These are phyloP conservation scores for Euzophera pinguis DNA, from an alignment of 2,888 invertebrate species.

Conservation along the genomic window DNA sequence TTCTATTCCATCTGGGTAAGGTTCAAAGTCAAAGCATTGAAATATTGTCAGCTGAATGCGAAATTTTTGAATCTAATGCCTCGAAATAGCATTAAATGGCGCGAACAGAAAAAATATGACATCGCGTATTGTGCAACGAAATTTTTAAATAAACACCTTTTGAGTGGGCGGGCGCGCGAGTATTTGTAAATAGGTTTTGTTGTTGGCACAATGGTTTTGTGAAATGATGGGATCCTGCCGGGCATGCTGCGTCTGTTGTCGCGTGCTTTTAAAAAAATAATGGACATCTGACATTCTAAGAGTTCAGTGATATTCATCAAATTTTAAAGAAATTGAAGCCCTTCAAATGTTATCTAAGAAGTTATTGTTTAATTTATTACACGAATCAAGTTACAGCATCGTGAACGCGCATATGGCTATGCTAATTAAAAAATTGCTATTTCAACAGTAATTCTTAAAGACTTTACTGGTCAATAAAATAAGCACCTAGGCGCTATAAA, in stretches of 20 bases:
- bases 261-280: constrained; percentile 10
- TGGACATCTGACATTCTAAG: constrained; percentile 2
- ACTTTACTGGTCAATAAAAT: constrained; percentile 12
- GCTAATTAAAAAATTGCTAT: neutral
- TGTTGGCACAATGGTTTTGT: constrained; percentile 52
- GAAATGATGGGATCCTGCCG: constrained; percentile 6
- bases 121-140: constrained; percentile 61
- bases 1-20: constrained; percentile 31
- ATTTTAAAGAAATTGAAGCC: neutral
- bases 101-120: constrained; percentile 72
- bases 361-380: constrained; percentile 3
- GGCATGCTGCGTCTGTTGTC: constrained; percentile 9
- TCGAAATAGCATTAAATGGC: constrained; percentile 75
- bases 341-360: neutral
- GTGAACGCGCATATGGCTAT: neutral
- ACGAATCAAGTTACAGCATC: neutral
- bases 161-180: constrained; percentile 74
- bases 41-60: constrained; percentile 26
- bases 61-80: constrained; percentile 38
- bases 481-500: constrained; percentile 11
- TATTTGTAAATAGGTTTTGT: constrained; percentile 78
- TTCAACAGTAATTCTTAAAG: neutral
- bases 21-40: constrained; percentile 28
- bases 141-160: constrained; percentile 79
- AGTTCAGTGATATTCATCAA: neutral